These are phyloP conservation scores for Neocloeon triangulifer DNA, from an alignment of 1,140 invertebrate species.

Conservation along the genomic window DNA sequence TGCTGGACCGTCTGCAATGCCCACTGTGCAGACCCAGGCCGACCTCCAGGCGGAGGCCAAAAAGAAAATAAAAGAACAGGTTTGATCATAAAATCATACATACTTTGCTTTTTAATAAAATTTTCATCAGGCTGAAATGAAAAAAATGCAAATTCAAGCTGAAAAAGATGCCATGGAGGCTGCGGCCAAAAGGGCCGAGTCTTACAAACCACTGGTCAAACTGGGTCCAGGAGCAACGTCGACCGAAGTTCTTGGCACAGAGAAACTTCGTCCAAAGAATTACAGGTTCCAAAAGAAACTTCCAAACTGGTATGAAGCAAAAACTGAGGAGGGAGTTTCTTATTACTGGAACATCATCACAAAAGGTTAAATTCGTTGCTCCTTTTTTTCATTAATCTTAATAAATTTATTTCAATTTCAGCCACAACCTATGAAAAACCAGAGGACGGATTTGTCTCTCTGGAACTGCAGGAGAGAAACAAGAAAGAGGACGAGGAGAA, in stretches of 20 bases:
- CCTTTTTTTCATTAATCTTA: conserved; percentile 4
- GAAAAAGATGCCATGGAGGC: conserved; percentile 15
- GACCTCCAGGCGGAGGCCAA: too few relatives aligned
- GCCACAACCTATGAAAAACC: conserved; percentile 5
- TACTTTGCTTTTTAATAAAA: conserved; percentile 2
- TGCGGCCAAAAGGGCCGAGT: conserved; percentile 17
- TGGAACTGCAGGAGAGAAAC: conserved; percentile 11
- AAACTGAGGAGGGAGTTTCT: conserved; percentile 38
- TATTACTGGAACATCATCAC: conserved; percentile 65
- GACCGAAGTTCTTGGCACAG: conserved; percentile 12
- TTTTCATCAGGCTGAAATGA: conserved; percentile 39
- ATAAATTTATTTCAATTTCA: background rate
- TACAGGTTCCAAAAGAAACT: background rate
- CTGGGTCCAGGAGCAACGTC: conserved; percentile 16
- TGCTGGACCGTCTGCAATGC: too few relatives aligned
- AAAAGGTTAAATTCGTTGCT: conserved; percentile 28
- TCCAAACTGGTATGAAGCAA: conserved; percentile 42
- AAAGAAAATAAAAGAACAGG: background rate
- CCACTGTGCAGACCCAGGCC: too few relatives aligned
- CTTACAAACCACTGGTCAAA: too few relatives aligned
- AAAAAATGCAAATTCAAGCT: conserved; percentile 24
- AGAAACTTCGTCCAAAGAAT: conserved; percentile 5
- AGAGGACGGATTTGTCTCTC: conserved; percentile 7
- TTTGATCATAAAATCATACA: conserved; percentile 1
- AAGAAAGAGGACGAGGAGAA: conserved; percentile 14